Percentiles rank a stretch among this genome's conserved stretches.
These are phyloP conservation scores for Moxostoma hubbsi DNA, from an alignment of 2,797 vertebrate species.

Conservation along the genomic window DNA sequence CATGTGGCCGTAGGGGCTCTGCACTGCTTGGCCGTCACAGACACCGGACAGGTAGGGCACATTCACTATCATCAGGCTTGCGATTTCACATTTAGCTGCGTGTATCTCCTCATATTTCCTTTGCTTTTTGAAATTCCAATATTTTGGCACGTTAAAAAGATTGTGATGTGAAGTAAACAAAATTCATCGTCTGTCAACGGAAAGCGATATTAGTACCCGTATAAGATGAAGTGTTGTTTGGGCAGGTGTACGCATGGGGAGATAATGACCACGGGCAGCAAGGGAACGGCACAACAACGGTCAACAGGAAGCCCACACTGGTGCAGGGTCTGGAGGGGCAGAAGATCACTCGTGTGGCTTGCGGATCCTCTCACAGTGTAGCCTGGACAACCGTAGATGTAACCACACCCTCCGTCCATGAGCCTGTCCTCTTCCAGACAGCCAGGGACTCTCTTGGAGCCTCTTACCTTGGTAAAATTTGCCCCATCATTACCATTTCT, in stretches of 20 bases:
- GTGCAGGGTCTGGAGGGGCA: constrained; percentile 97
- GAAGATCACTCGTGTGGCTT: constrained; percentile 97
- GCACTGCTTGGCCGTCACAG: constrained; percentile 95
- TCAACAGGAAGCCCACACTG: constrained; percentile 95
- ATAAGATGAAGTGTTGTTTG: not conserved
- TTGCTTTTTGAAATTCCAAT: not conserved
- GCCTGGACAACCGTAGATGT: constrained; percentile 98
- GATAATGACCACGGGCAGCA: constrained; percentile 98
- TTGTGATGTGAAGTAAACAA: not conserved
- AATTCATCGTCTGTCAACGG: not conserved
- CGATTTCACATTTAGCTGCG: not conserved
- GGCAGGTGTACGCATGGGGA: constrained; percentile 94
- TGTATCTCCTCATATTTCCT: not conserved
- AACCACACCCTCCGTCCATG: constrained; percentile 94
- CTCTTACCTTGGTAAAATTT: constrained; percentile 89
- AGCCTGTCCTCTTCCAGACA: constrained; percentile 97
- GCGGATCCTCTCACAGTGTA: constrained; percentile 97
- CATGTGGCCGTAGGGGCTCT: constrained; percentile 96
- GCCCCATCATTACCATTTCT: not conserved
- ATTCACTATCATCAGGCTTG: not conserved
- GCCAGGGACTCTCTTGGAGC: constrained; percentile 96
- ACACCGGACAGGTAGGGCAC: constrained; percentile 88
- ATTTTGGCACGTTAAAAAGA: not conserved
- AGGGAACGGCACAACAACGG: constrained; percentile 97
- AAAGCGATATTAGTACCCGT: not conserved